phyloP scores from a whole-genome alignment of 2,113 vertebrate species.

The Oenanthe oenanthe region DNA sequence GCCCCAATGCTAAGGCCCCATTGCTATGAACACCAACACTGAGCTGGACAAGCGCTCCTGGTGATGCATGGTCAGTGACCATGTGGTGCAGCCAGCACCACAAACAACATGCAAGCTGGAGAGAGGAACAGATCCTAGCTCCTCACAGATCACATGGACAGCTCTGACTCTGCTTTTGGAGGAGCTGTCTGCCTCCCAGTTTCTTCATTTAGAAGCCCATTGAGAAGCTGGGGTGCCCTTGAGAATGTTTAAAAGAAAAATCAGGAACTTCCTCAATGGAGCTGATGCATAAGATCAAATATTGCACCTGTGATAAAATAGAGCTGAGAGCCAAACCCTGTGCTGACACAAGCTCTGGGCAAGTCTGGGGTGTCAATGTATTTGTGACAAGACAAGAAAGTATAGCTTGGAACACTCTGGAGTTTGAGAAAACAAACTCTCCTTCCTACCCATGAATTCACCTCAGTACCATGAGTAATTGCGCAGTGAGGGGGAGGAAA shows the following conservation, averaged over 20 bases:
- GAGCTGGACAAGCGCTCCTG: not conserved
- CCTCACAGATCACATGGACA: not conserved
- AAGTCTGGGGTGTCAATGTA: not conserved
- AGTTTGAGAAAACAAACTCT: not conserved
- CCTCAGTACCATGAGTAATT: not conserved
- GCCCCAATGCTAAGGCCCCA: not conserved
- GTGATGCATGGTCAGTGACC: accelerated
- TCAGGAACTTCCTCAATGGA: not conserved
- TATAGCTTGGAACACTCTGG: not conserved
- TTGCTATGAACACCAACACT: not conserved
- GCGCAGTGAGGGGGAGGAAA: not conserved
- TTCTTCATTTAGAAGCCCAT: not conserved
- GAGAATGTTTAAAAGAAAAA: not conserved
- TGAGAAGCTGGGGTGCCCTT: not conserved
- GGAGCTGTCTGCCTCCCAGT: not conserved
- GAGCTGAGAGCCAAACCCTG: not conserved
- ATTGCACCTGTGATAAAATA: not conserved
- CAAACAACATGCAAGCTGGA: not conserved
- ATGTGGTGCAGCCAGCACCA: not conserved
- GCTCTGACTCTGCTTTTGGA: not conserved
- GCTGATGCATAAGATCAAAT: not conserved
- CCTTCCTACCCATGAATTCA: not conserved
- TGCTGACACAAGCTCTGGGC: not conserved
- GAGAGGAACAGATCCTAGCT: not conserved
- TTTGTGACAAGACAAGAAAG: not conserved